Evolutionary conservation across 1,140 invertebrate genomes (phyloP), one percentile per base, ranked within the genome.

Genomic region (Patella vulgata): DNA sequence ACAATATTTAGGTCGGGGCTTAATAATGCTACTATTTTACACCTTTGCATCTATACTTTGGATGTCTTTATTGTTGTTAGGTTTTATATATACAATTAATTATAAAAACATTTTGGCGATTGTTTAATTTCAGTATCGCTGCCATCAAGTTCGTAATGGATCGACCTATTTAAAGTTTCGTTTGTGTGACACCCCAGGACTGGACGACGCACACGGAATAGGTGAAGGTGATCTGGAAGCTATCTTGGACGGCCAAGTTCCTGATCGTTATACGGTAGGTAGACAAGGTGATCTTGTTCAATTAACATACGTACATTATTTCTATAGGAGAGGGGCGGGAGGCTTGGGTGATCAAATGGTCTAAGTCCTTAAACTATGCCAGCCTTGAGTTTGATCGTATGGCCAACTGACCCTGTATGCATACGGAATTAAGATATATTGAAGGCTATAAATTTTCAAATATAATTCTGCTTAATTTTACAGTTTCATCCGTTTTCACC

Each of bases 161-260:
- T 31, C 36, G 4, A 28, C 21, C n/a, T n/a, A n/a, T n/a, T 31
- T 67, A 11, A 62, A 62, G 23, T 67, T 67, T 46, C 46, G 54
- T 4, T 28, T 67, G 39, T 67, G 65, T 57, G 65, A 67, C 31
- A 62, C 65, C 1, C 44, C 28, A 30, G 65, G 65, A 11, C 28
- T 67, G 12, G 65, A 67, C 36, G 65, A 62, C 27, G 52, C 27
- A 4, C 65, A 67, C 44, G 59, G 65, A n/a, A 14, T 73, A 23
- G 68, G 70, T 44, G 30, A 47, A 0, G 31, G 53, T 5, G 67
- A 70, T 23, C 31, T 65, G 5, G 28, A 42, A 23, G 58, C 50
- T 48, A 27, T 73, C 8, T 42, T 68, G 19, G 66, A 68, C 14
- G 66, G 66, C 0, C 21, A 68, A n/a, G 14, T 68, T n/a, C 60